Evolutionary conservation across 1,140 invertebrate genomes (phyloP).

Genomic region (Eriosoma lanigerum): DNA sequence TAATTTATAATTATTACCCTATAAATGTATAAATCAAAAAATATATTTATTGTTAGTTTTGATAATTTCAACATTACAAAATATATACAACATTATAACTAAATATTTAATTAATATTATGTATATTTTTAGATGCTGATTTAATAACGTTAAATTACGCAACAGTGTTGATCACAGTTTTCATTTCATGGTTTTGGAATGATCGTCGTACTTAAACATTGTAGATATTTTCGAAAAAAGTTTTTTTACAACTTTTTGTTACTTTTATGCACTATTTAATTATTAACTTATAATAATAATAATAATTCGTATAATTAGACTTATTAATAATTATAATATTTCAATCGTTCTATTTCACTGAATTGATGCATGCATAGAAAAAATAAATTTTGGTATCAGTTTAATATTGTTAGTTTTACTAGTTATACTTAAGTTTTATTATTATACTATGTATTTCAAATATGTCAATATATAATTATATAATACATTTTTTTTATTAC

Average conservation of each 20-base stretch:
- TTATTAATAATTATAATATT: neutral
- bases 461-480: neutral
- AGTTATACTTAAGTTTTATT: neutral
- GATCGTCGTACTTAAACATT: neutral
- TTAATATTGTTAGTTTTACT: neutral
- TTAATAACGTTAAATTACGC: constrained; percentile 16
- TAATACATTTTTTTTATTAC: neutral
- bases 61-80: no score
- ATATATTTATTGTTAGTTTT: no score
- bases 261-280: neutral
- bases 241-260: constrained; percentile 6
- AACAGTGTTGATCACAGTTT: neutral
- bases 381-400: no score
- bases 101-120: neutral
- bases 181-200: constrained; percentile 38
- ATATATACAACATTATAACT: no score
- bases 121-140: constrained; percentile 24
- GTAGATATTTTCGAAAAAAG: constrained; percentile 10
- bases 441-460: neutral
- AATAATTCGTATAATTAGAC: no score
- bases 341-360: neutral
- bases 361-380: neutral
- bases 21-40: no score
- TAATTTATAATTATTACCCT: no score
- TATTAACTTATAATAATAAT: no score